A percentile compares a stretch with the other conserved stretches of the same genome.
These are phyloP conservation scores for Chloroclystis v-ata DNA, from an alignment of 2,888 invertebrate genomes.

Conservation along the genomic window DNA sequence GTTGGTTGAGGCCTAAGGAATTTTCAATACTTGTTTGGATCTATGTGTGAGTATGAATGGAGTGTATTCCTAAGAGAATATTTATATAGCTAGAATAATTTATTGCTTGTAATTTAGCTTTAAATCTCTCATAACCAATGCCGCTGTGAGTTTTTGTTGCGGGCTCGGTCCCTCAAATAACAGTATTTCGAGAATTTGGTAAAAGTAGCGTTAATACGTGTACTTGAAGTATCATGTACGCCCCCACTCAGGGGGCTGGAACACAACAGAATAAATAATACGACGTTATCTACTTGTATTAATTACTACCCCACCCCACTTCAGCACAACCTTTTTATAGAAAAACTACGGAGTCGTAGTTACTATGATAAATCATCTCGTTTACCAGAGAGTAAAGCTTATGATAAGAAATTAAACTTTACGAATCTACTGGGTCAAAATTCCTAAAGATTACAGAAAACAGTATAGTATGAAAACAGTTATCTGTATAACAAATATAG, in stretches of 20 bases:
- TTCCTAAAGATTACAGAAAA: too few species aligned
- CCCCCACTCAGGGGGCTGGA: slow-evolving; percentile 65
- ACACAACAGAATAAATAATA: slow-evolving; percentile 77
- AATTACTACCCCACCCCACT: slow-evolving; percentile 30
- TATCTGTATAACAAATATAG: too few species aligned
- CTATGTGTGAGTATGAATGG: slow-evolving; percentile 24
- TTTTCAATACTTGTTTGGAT: slow-evolving; percentile 20
- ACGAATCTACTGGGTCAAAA: too few species aligned
- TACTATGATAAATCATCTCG: too few species aligned
- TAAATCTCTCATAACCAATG: slow-evolving; percentile 55
- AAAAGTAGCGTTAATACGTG: slow-evolving; percentile 72
- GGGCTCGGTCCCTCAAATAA: slow-evolving; percentile 60
- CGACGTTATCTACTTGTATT: slow-evolving; percentile 64
- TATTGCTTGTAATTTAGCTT: slow-evolving; percentile 33
- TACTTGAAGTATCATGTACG: slow-evolving; percentile 57
- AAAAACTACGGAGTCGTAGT: too few species aligned
- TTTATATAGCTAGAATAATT: slow-evolving; percentile 32
- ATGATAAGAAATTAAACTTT: too few species aligned
- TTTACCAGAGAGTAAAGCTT: too few species aligned
- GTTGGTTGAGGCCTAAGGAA: slow-evolving; percentile 34
- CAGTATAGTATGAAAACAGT: too few species aligned
- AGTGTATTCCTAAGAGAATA: slow-evolving; percentile 25
- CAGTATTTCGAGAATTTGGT: slow-evolving; percentile 76
- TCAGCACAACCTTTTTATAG: too few species aligned
- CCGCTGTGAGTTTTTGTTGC: slow-evolving; percentile 69